Evolutionary conservation across 37 sponge, comb jelly and placozoan genomes (phyloP).

Genomic region (Crambe crambe): DNA sequence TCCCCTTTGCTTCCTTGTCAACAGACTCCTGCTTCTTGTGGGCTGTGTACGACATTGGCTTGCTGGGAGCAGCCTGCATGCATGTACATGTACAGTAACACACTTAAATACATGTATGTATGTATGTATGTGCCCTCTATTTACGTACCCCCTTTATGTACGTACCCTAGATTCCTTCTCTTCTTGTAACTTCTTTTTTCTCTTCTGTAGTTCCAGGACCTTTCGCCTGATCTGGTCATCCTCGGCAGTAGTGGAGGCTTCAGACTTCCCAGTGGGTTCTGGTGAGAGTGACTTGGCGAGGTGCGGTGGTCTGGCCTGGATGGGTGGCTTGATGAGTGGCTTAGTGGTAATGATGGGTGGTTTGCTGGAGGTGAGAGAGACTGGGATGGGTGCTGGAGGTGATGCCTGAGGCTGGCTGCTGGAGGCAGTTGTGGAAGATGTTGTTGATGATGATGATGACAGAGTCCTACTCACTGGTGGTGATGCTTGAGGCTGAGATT

Average conservation of each 20-base stretch:
- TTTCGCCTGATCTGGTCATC: conserved; percentile 25
- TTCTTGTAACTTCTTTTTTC: conserved; percentile 22
- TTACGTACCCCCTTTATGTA: too few species aligned
- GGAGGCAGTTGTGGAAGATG: neutral
- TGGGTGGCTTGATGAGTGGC: neutral
- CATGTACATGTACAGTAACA: too few species aligned
- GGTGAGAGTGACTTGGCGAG: neutral
- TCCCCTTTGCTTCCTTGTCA: neutral
- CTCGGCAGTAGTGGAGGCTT: neutral
- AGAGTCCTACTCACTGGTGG: too few species aligned
- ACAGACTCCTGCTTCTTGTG: neutral
- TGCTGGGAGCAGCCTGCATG: neutral
- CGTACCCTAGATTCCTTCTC: too few species aligned
- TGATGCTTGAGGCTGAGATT: neutral
- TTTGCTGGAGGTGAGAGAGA: neutral
- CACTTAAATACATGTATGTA: neutral
- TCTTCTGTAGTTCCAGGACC: conserved; percentile 38
- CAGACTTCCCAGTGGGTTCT: neutral
- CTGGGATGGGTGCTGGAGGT: neutral
- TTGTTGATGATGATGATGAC: neutral
- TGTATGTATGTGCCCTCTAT: too few species aligned
- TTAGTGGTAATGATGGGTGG: too few species aligned
- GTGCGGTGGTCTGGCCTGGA: neutral
- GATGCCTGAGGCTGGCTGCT: neutral
- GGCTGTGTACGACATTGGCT: neutral